Evolutionary conservation across 2,113 vertebrate genomes (phyloP).

Genomic region (Sula dactylatra): DNA sequence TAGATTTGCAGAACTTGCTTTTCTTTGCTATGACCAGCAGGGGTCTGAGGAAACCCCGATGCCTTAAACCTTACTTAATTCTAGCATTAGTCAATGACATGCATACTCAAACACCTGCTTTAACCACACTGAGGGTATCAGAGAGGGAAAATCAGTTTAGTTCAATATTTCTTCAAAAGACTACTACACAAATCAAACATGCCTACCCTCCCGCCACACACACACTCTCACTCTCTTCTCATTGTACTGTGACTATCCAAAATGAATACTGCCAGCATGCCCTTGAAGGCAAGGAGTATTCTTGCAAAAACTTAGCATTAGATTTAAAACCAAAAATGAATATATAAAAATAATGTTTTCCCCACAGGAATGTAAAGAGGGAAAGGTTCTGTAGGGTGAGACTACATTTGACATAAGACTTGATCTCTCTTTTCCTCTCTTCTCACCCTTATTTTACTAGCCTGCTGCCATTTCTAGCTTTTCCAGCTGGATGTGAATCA

Average conservation of each 20-base stretch:
- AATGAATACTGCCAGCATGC: neutral
- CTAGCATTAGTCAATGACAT: neutral
- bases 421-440: neutral
- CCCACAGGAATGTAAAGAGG: neutral
- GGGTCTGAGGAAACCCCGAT: neutral
- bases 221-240: neutral
- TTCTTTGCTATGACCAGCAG: neutral
- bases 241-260: neutral
- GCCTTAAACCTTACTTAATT: neutral
- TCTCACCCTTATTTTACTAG: neutral
- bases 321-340: neutral
- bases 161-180: neutral
- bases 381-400: neutral
- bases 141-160: neutral
- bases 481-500: neutral
- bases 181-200: neutral
- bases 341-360: neutral
- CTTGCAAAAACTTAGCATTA: neutral
- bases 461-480: neutral
- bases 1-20: neutral
- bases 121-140: neutral
- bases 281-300: neutral
- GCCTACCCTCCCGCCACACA: neutral
- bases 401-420: neutral
- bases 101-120: neutral